phyloP scores from a whole-genome alignment of 2,888 invertebrate species.

The Slavum lentiscoides region DNA sequence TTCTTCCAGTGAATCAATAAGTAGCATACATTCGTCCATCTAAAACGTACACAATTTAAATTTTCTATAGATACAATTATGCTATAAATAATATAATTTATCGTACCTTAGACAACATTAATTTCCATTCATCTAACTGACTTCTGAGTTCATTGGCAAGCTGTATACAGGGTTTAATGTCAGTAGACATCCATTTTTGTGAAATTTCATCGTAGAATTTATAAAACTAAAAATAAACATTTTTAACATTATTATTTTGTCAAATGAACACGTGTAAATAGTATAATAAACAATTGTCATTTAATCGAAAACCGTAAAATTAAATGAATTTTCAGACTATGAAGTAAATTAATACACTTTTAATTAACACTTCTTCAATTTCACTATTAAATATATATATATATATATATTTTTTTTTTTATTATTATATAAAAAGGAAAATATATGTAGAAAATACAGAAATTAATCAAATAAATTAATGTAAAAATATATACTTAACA shows the following conservation, averaged over 20 bases:
- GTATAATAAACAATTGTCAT: background rate
- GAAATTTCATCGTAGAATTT: constrained; percentile 36
- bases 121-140: constrained; percentile 44
- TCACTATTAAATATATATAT: no score
- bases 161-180: constrained; percentile 40
- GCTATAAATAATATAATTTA: background rate
- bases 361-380: no score
- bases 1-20: constrained; percentile 72
- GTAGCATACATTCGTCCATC: constrained; percentile 72
- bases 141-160: constrained; percentile 38
- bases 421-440: no score
- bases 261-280: background rate
- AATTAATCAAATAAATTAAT: no score
- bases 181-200: constrained; percentile 41
- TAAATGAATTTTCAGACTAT: background rate
- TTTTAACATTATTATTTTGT: background rate
- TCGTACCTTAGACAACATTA: constrained; percentile 38
- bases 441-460: no score
- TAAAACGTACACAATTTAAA: constrained; percentile 58
- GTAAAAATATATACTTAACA: no score
- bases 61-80: background rate
- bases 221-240: constrained; percentile 31
- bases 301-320: background rate
- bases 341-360: background rate
- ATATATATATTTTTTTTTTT: no score